Conservation (phyloP, 2,797 vertebrate species). For the Cynopterus sphinx region DNA sequence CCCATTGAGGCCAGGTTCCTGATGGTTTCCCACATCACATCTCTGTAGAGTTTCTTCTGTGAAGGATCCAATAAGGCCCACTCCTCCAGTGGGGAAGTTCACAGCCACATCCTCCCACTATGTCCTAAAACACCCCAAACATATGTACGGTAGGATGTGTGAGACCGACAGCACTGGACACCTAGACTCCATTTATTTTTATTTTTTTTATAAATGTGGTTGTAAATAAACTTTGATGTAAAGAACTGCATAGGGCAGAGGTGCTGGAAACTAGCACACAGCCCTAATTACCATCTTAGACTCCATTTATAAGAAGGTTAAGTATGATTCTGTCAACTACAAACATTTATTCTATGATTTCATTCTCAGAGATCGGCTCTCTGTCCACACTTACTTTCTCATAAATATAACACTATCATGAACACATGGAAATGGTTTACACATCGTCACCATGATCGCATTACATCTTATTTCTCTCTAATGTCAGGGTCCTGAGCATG, state of each 20-base stretch:
- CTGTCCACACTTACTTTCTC: background rate
- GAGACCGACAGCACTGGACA: background rate
- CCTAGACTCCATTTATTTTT: background rate
- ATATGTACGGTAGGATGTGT: background rate
- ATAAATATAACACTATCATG: background rate
- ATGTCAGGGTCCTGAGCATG: background rate
- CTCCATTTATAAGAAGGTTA: background rate
- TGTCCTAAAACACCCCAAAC: background rate
- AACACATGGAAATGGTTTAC: background rate
- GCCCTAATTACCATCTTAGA: background rate
- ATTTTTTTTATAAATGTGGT: background rate
- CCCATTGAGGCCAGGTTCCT: conserved; percentile 39
- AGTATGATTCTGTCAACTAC: background rate
- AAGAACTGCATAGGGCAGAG: background rate
- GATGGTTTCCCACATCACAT: conserved; percentile 51
- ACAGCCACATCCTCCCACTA: conserved; percentile 42
- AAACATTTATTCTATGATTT: background rate
- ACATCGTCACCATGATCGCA: background rate
- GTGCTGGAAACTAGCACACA: background rate
- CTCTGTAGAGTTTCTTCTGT: conserved; percentile 55
- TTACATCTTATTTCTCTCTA: background rate
- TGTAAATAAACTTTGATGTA: background rate
- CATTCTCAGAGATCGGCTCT: background rate
- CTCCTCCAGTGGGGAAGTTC: conserved; percentile 34
- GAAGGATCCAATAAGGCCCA: conserved; percentile 42